A percentile compares a stretch with the other conserved stretches of the same genome.
These are phyloP conservation scores for Scopus umbretta DNA, from an alignment of 2,113 vertebrate genomes.

Conservation along the genomic window DNA sequence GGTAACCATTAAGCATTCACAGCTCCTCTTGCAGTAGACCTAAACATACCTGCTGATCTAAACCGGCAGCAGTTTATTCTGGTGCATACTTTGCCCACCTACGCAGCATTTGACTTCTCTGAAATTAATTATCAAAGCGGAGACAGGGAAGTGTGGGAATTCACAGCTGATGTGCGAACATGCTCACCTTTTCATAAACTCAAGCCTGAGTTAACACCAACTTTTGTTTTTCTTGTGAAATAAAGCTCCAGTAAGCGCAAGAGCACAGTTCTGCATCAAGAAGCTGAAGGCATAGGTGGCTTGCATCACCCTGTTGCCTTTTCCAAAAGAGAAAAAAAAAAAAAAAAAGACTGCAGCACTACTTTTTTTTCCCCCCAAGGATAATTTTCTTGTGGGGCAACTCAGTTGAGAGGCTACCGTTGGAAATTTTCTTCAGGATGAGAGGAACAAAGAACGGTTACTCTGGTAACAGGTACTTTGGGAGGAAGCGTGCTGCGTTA, in stretches of 20 bases:
- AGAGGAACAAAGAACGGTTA: accelerated
- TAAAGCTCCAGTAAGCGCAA: accelerated
- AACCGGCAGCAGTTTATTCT: neutral
- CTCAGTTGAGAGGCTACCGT: accelerated
- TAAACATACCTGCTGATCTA: neutral
- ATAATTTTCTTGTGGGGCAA: neutral
- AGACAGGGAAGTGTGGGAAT: neutral
- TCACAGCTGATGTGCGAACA: accelerated
- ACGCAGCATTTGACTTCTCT: neutral
- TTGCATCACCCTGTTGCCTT: neutral
- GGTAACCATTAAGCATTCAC: accelerated
- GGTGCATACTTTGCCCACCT: neutral
- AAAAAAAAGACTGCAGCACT: no score
- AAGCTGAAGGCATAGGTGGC: accelerated
- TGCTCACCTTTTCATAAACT: neutral
- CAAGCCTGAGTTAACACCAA: neutral
- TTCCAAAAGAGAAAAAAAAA: no score
- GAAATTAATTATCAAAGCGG: neutral
- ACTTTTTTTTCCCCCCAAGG: neutral
- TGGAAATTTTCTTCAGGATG: no score
- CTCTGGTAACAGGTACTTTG: accelerated
- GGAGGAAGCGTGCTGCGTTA: neutral
- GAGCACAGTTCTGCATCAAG: neutral
- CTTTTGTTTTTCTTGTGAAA: neutral
- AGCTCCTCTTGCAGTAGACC: neutral